Conservation (phyloP, 2,888 invertebrate genomes). For the Ceraclea dissimilis region DNA sequence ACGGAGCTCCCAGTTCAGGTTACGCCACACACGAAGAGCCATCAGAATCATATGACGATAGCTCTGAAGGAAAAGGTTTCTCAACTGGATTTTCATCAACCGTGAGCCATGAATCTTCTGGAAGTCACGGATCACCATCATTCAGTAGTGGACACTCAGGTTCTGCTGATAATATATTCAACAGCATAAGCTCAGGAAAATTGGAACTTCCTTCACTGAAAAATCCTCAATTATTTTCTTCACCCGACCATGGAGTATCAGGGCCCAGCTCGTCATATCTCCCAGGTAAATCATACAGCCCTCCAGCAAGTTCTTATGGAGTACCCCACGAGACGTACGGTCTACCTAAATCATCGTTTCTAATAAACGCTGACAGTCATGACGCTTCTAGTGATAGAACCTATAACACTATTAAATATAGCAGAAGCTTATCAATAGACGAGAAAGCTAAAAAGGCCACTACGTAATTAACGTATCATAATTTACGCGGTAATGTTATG, state of each 20-base stretch:
- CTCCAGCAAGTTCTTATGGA: conserved; percentile 28
- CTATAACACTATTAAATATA: conserved; percentile 48
- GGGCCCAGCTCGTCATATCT: conserved; percentile 37
- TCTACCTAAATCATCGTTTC: conserved; percentile 12
- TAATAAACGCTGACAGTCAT: conserved; percentile 31
- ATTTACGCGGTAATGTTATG: not conserved
- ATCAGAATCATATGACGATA: conserved; percentile 2
- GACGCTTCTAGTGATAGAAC: conserved; percentile 41
- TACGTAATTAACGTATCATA: not conserved
- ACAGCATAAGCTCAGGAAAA: conserved; percentile 31
- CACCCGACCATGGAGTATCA: conserved; percentile 36
- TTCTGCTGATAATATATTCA: conserved; percentile 29
- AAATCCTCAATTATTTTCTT: conserved; percentile 29
- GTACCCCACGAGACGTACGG: conserved; percentile 29
- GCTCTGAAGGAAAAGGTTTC: not conserved
- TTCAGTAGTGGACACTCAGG: conserved; percentile 8
- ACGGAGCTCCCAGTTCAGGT: conserved; percentile 6
- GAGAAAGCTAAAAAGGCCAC: conserved; percentile 1
- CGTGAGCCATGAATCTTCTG: conserved; percentile 6
- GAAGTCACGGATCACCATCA: conserved; percentile 22
- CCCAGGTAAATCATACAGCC: conserved; percentile 34
- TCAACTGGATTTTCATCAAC: conserved; percentile 8
- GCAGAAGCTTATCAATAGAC: conserved; percentile 34
- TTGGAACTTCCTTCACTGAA: conserved; percentile 15
- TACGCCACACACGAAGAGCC: conserved; percentile 11